These are phyloP conservation scores for Ciona savignyi DNA, from an alignment of 23 tunicate genomes.

Conservation along the genomic window DNA sequence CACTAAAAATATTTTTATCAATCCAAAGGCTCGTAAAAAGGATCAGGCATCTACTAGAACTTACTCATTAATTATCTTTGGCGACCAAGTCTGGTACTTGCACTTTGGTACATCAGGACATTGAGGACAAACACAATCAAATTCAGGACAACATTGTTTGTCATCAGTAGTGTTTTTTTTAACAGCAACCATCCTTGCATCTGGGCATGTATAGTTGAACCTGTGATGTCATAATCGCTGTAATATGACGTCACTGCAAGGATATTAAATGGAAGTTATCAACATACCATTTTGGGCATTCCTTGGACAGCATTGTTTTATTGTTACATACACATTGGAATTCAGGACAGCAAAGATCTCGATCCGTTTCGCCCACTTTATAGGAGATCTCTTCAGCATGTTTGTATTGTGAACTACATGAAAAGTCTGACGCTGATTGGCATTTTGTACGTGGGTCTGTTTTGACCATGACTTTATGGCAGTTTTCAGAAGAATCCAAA, in stretches of 20 bases:
- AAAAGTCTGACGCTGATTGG: not conserved
- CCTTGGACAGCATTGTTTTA: not conserved
- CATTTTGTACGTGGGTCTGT: not conserved
- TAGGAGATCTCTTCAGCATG: not conserved
- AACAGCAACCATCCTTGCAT: not conserved
- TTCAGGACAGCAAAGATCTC: not conserved
- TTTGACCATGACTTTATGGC: not conserved
- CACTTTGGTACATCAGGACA: not conserved
- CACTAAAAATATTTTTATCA: too few relatives aligned
- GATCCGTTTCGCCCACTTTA: not conserved
- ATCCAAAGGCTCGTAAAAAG: too few relatives aligned
- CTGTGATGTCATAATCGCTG: conserved; percentile 7
- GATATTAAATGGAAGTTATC: not conserved
- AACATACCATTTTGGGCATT: not conserved
- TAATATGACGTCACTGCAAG: not conserved
- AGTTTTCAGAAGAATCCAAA: too few relatives aligned
- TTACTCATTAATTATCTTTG: not conserved
- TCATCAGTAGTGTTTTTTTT: not conserved
- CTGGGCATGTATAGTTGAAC: not conserved
- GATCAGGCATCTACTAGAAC: too few relatives aligned
- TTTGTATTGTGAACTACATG: not conserved
- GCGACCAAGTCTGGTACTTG: not conserved
- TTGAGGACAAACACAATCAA: not conserved
- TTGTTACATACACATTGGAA: conserved; percentile 2
- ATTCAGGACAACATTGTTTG: conserved; percentile 9